phyloP scores from a whole-genome alignment of 2,113 vertebrate genomes.

The Rhegmatorhina hoffmannsi region DNA sequence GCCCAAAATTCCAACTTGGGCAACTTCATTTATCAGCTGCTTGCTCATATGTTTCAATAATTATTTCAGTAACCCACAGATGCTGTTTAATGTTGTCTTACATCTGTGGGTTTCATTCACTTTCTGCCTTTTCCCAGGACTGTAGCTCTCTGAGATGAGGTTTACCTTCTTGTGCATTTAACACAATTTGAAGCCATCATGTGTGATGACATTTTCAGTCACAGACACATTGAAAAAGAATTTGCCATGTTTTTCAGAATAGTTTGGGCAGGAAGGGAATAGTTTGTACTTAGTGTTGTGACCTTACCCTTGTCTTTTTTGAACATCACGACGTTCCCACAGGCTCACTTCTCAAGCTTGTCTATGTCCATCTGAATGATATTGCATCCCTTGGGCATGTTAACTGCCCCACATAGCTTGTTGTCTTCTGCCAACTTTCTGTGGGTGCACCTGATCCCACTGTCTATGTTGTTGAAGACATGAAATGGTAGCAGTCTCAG shows the following conservation, averaged over 20 bases:
- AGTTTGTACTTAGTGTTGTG: background rate
- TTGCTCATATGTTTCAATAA: background rate
- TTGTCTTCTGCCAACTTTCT: background rate
- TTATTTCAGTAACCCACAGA: background rate
- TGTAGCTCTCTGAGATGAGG: background rate
- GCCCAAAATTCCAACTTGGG: background rate
- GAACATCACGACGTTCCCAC: background rate
- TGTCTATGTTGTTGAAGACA: background rate
- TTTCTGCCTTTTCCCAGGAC: background rate
- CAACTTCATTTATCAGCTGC: background rate
- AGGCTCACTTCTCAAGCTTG: background rate
- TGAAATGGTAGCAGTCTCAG: background rate
- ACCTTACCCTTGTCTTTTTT: background rate
- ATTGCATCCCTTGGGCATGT: fast-evolving
- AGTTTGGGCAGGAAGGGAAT: background rate
- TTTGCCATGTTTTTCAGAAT: background rate
- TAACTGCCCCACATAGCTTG: background rate
- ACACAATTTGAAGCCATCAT: background rate
- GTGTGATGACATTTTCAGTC: background rate
- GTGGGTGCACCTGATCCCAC: background rate
- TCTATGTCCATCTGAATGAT: fast-evolving
- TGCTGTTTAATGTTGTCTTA: background rate
- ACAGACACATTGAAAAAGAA: background rate
- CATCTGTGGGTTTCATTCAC: background rate
- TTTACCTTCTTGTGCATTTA: background rate